Base-by-base conservation (phyloP, 2,797 vertebrate species). In the Argyrosomus regius region DNA sequence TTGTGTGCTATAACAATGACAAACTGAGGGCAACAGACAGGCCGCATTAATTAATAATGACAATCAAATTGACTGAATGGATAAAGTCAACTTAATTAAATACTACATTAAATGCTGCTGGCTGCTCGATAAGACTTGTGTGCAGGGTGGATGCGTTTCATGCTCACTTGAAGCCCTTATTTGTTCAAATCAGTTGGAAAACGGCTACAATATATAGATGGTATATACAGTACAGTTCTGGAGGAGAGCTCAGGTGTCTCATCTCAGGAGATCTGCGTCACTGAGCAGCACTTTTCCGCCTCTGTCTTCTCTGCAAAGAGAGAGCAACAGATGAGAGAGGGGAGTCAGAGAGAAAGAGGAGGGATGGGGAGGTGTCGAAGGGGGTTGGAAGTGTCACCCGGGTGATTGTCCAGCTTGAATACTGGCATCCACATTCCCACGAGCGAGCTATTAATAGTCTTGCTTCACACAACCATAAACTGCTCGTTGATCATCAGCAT, bases 11-110 rank as follows among this genome's bases (percentile, higher is more conserved):
- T 74, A 74, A 72, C 54, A 86, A 62, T 77, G 58, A 85, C 64
- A 86, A 63, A 72, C 24, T 1, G 16, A 43, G 62, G 87, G 56
- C 58, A 87, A 77, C 64, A 75, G 65, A 78, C 60, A 72, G 46
- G 1, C 9, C 7, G 63, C 61, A 88, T 90, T 67, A 75, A 90
- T 88, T 74, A 81, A 86, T 90, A 80, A 90, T 82, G 72, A 65
- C 26, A 76, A 72, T 72, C 46, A 72, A 74, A 87, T 64, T 83
- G 35, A 90, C 53, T 77, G 58, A 80, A 70, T 66, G 39, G 77
- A 62, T 82, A 24, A 73, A 74, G 45, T 45, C 49, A 72, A 28
- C 59, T 77, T 59, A 76, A 90, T 81, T 67, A 84, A 89, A 70
- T 60, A 75, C 68, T 67, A 52, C 28, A 67, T 80, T 79, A 77